Conservation (phyloP, 2,113 vertebrate species). For the Anser brachyrhynchus region DNA sequence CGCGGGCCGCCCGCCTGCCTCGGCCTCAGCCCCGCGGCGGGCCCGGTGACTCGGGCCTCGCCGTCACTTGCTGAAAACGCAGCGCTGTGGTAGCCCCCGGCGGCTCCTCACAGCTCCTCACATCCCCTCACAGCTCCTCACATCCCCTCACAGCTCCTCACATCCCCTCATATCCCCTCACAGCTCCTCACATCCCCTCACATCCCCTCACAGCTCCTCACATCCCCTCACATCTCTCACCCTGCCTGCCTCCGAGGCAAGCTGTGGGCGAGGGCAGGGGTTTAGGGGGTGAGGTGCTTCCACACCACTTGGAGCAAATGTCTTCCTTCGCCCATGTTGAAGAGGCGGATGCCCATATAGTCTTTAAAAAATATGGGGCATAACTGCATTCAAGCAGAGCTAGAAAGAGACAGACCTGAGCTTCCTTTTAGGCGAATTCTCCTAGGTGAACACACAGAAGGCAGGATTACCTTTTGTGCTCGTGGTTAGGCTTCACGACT, state of each 20-base stretch:
- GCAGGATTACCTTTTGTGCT: conserved; percentile 81
- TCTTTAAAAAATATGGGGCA: not conserved
- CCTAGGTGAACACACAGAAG: not conserved
- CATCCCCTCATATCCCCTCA: no score
- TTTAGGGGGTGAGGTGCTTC: rapidly evolving
- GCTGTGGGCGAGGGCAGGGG: not conserved
- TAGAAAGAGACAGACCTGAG: not conserved
- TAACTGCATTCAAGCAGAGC: not conserved
- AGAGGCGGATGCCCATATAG: rapidly evolving
- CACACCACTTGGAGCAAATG: rapidly evolving
- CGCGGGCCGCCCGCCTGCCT: no score
- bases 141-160: no score
- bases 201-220: no score
- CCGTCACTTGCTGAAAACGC: rapidly evolving
- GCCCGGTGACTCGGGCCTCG: no score
- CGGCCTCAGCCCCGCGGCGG: no score
- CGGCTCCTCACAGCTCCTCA: no score
- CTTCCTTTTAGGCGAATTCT: not conserved
- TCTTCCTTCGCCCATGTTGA: rapidly evolving
- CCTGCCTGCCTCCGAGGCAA: no score
- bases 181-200: not conserved
- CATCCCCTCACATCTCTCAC: not conserved
- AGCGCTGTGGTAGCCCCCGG: no score
- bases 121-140: not conserved
- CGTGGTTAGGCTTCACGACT: conserved; percentile 81